A percentile compares a stretch with the other conserved stretches of the same genome.
These are phyloP conservation scores for Mnemiopsis leidyi DNA, from an alignment of 37 sponge, comb jelly and placozoan genomes.

Conservation along the genomic window DNA sequence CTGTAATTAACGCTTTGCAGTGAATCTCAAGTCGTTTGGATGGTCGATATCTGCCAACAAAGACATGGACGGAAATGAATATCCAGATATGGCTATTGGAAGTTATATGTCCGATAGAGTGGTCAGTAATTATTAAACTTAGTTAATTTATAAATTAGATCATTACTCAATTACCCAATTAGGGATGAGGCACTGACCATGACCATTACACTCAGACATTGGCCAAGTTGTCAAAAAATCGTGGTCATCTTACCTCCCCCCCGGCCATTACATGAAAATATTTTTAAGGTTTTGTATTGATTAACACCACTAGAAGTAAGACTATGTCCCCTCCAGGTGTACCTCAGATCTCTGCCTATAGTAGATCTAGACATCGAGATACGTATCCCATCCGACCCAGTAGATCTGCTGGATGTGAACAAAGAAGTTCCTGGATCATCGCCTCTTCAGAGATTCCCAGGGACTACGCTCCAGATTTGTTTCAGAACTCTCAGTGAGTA, in stretches of 20 bases:
- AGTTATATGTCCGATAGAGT: constrained; percentile 12
- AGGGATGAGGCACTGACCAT: no score
- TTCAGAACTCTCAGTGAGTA: background rate
- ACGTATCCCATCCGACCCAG: background rate
- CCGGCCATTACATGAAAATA: no score
- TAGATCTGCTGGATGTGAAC: constrained; percentile 10
- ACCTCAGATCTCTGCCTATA: constrained; percentile 52
- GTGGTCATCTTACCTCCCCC: no score
- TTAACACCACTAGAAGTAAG: no score
- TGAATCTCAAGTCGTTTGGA: constrained; percentile 9
- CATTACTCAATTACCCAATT: no score
- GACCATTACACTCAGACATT: no score
- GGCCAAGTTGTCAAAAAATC: no score
- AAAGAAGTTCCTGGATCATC: background rate
- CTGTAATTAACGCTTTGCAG: no score
- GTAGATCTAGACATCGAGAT: constrained; percentile 58
- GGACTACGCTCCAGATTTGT: constrained; percentile 50
- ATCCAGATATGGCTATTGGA: constrained; percentile 58
- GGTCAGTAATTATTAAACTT: no score
- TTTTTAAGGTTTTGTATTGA: no score
- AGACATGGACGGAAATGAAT: constrained; percentile 47
- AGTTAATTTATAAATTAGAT: no score
- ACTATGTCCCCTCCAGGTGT: no score
- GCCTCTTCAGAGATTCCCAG: background rate
- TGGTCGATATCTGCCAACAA: constrained; percentile 43